Evolutionary conservation across 2,888 invertebrate genomes (phyloP).

Genomic region (Coecobrya sp.): DNA sequence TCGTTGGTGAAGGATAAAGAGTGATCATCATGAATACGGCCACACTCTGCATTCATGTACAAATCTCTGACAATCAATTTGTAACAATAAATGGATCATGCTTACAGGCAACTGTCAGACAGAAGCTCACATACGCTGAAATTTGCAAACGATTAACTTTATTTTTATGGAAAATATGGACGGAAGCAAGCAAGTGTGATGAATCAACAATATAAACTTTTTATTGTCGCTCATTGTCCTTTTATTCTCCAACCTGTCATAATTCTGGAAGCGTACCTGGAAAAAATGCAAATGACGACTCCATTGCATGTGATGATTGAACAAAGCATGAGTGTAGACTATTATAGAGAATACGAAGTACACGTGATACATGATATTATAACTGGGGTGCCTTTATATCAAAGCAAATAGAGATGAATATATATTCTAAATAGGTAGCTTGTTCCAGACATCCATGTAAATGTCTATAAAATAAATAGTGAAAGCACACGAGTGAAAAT

Average conservation of each 20-base stretch:
- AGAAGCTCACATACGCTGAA: neutral
- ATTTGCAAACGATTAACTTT: neutral
- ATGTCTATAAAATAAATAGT: neutral
- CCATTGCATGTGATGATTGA: constrained; percentile 93
- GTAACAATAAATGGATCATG: neutral
- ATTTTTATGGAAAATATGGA: neutral
- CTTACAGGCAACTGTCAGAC: too few species aligned
- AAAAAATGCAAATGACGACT: constrained; percentile 94
- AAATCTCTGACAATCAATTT: neutral
- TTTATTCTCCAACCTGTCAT: constrained; percentile 32
- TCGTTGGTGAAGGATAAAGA: neutral
- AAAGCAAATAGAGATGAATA: too few species aligned
- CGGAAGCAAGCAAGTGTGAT: neutral
- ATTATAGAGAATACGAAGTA: constrained; percentile 93
- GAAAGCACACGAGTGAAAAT: neutral
- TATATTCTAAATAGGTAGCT: too few species aligned
- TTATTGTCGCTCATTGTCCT: constrained; percentile 87
- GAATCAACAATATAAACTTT: constrained; percentile 29
- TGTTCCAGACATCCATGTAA: too few species aligned
- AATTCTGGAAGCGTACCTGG: constrained; percentile 89
- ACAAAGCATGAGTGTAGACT: constrained; percentile 90
- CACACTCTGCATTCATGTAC: neutral
- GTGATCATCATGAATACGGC: neutral
- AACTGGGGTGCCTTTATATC: too few species aligned
- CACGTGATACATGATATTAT: neutral